Evolutionary conservation across 2,797 vertebrate genomes (phyloP), one percentile per base, ranked within the genome.

Genomic region (Pipistrellus pygmaeus): DNA sequence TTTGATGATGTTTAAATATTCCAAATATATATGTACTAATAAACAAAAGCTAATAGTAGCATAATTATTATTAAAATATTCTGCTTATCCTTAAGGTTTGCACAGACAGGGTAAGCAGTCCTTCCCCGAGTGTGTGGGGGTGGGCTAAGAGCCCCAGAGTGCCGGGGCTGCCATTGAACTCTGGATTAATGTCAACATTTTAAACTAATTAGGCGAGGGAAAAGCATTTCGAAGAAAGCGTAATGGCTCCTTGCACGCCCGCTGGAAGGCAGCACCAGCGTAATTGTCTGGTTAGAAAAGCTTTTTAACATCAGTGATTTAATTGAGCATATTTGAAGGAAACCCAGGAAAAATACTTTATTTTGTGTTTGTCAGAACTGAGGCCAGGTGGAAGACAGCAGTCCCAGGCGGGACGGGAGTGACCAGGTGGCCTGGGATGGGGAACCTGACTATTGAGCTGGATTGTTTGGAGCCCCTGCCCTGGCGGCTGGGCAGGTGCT

Each of bases 261-360:
- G 88, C 46, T 85, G 82, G 85, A 64, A 93, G 81, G 71, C 53
- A 76, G 72, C 60, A 53, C 32, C 32, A 51, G 18, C 55, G 2
- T 88, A 94, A 83, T 94, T 91, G 91, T 55, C 73, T 96, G 88
- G 69, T 96, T 91, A 57, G 94, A 92, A 97, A 91, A 77, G 80
- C 72, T 85, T 81, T 95, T 97, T 93, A 86, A 94, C 53, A 21
- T 88, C 88, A 13, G 46, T 96, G 53, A 78, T 97, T 96, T 95
- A 93, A 93, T 38, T 17, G 44, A 93, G 44, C 55, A 95, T 66
- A 75, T 92, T 48, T 81, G 84, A 88, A 96, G 76, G 73, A 77
- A 95, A 91, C 5, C n/a, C 30, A 92, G 72, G 90, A 88, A 94
- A 91, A 94, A 71, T 82, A 21, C 85, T 93, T 95, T 94, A 46